phyloP scores from a whole-genome alignment of 1,140 invertebrate genomes.

The Euwallacea fornicatus region DNA sequence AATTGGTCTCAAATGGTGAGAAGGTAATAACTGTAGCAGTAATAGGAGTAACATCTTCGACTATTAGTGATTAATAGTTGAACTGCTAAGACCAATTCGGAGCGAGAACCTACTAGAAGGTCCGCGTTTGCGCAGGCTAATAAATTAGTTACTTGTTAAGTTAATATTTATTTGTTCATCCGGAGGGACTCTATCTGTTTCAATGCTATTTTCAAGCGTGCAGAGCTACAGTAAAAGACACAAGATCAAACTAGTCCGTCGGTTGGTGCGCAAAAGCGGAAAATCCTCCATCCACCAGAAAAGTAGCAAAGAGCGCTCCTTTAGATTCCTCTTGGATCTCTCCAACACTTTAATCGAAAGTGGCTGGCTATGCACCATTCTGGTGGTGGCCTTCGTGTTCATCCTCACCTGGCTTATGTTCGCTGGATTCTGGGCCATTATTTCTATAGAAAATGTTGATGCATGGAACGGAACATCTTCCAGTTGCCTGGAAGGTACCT shows the following conservation, averaged over 20 bases:
- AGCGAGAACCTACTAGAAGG: no score
- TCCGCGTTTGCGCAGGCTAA: no score
- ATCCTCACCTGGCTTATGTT: constrained; percentile 47
- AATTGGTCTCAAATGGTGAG: no score
- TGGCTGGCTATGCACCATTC: constrained; percentile 62
- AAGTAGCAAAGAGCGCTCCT: constrained; percentile 21
- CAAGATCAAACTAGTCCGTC: constrained; percentile 22
- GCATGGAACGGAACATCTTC: constrained; percentile 31
- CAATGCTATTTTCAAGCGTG: constrained; percentile 16
- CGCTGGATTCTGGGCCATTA: constrained; percentile 46
- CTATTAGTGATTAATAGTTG: no score
- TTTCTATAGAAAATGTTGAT: constrained; percentile 45
- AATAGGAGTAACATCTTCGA: no score
- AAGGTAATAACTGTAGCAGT: no score
- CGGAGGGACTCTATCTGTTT: background rate
- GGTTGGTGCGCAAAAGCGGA: constrained; percentile 39
- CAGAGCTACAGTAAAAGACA: constrained; percentile 30
- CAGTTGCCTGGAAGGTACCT: constrained; percentile 38
- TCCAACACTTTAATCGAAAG: constrained; percentile 64
- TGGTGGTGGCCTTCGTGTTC: constrained; percentile 52
- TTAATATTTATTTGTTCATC: no score
- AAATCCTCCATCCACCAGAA: constrained; percentile 36
- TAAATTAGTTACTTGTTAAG: no score
- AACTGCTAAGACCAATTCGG: no score
- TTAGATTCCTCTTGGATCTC: constrained; percentile 53